phyloP scores from a whole-genome alignment of 2,888 invertebrate species.

The Euproctis similis region DNA sequence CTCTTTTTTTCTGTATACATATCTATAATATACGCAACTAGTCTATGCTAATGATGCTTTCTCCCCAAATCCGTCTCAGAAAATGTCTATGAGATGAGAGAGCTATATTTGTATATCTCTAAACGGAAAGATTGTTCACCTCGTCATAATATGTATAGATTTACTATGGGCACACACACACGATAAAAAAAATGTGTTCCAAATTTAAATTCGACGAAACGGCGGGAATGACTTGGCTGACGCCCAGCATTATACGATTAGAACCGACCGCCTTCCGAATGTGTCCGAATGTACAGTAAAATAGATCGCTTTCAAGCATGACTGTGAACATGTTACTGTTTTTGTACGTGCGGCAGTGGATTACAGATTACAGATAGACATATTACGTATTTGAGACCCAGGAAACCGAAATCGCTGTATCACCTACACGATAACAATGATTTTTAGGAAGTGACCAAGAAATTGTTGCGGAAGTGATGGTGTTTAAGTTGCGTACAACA shows the following conservation, averaged over 20 bases:
- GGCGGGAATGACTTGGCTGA: constrained; percentile 65
- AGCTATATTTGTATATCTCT: constrained; percentile 23
- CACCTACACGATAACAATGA: constrained; percentile 24
- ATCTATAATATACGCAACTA: too few relatives aligned
- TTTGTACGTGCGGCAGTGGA: background rate
- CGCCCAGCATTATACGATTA: constrained; percentile 58
- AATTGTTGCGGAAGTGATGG: constrained; percentile 53
- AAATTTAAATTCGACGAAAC: constrained; percentile 67
- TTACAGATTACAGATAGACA: background rate
- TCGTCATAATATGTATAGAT: constrained; percentile 52
- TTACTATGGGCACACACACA: constrained; percentile 47
- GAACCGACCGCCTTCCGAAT: constrained; percentile 45
- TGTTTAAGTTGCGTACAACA: constrained; percentile 28
- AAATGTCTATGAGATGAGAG: too few relatives aligned
- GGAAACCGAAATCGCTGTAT: constrained; percentile 32
- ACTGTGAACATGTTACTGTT: too few relatives aligned
- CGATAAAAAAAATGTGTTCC: constrained; percentile 64
- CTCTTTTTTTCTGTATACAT: too few relatives aligned
- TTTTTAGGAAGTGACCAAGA: constrained; percentile 37
- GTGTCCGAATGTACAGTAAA: constrained; percentile 37
- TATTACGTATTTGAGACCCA: constrained; percentile 11
- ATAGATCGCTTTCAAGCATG: constrained; percentile 19
- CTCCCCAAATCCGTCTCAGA: too few relatives aligned
- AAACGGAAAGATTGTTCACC: constrained; percentile 68
- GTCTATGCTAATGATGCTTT: too few relatives aligned